phyloP scores from a whole-genome alignment of 2,888 invertebrate species.

The Sphaeridia pumilis region DNA sequence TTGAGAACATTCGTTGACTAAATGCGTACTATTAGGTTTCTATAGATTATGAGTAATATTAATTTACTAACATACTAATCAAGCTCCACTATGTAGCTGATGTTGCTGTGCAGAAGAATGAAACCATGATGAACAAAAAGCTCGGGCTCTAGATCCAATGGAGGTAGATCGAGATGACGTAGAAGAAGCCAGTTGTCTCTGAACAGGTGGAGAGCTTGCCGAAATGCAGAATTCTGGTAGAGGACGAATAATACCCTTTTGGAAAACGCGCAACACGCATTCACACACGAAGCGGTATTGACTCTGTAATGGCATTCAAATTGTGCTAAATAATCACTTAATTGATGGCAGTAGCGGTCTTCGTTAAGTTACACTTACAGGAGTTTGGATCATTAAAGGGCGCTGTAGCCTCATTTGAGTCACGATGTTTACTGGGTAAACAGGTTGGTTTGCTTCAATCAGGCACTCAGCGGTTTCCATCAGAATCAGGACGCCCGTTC shows the following conservation, averaged over 20 bases:
- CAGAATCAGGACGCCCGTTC: constrained; percentile 92
- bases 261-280: constrained; percentile 83
- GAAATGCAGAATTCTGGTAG: constrained; percentile 43
- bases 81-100: constrained; percentile 11
- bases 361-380: constrained; percentile 63
- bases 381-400: constrained; percentile 98
- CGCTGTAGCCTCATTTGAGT: constrained; percentile 89
- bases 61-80: too few relatives aligned
- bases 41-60: too few relatives aligned
- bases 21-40: too few relatives aligned
- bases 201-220: constrained; percentile 14
- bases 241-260: constrained; percentile 50
- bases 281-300: constrained; percentile 99
- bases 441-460: constrained; percentile 82
- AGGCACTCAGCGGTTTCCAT: constrained; percentile 95
- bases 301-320: too few relatives aligned
- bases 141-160: constrained; percentile 4
- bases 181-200: neutral
- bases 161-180: too few relatives aligned
- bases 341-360: too few relatives aligned
- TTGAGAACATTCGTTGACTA: too few relatives aligned
- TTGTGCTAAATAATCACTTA: too few relatives aligned
- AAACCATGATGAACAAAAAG: constrained; percentile 13
- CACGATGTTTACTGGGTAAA: constrained; percentile 92
- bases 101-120: constrained; percentile 8